Conservation (phyloP, 2,113 vertebrate species). For the Tympanuchus pallidicinctus region DNA sequence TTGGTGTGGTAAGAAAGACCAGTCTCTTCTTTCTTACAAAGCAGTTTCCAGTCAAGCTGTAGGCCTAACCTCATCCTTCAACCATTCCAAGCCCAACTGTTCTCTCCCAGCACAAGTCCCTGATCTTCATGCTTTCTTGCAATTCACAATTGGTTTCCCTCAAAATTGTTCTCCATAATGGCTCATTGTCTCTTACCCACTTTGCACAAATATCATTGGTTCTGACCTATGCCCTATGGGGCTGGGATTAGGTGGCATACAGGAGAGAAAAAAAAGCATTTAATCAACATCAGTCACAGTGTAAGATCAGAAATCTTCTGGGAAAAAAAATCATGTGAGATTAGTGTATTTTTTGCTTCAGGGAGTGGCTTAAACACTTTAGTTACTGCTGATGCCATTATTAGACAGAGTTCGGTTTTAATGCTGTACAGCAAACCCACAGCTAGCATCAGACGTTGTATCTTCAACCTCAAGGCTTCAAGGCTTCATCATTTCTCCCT, state of each 20-base stretch:
- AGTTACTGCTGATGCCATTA: not conserved
- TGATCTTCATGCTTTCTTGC: not conserved
- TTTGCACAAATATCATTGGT: not conserved
- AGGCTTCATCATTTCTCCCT: not conserved
- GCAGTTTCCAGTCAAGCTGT: not conserved
- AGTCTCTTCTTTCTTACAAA: not conserved
- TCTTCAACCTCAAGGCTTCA: not conserved
- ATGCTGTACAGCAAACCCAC: not conserved
- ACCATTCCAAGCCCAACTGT: not conserved
- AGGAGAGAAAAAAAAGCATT: not conserved
- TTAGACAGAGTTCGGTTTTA: not conserved
- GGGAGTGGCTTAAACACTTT: not conserved
- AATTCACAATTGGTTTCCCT: not conserved
- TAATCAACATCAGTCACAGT: not conserved
- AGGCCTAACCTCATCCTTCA: conserved; percentile 11
- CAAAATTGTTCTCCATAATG: not conserved
- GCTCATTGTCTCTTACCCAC: not conserved
- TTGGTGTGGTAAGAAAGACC: not conserved
- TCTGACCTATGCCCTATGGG: not conserved
- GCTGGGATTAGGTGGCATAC: not conserved
- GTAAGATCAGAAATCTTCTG: not conserved
- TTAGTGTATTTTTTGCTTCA: not conserved
- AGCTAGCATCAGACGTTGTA: not conserved
- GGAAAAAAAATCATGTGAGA: not conserved
- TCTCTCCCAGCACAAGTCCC: not conserved